Base-by-base conservation (phyloP, 2,113 vertebrate genomes). In the Burhinus oedicnemus region DNA sequence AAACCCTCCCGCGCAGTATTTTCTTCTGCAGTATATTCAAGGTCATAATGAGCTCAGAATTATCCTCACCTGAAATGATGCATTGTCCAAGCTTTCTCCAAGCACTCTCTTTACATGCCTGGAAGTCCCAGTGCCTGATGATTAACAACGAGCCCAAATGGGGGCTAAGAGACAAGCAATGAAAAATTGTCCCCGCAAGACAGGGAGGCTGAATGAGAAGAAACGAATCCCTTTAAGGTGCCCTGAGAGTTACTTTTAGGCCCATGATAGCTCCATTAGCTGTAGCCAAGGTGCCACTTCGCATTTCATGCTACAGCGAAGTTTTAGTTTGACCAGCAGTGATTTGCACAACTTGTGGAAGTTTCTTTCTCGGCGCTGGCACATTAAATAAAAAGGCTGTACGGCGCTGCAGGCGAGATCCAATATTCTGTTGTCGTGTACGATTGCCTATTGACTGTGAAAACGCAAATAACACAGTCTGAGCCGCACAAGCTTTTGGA, bases 281-380 rank as follows among this genome's bases (percentile, higher is more conserved):
- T 57, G 81, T 10, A 77, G 42, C 91, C 11, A 8, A 66, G 71
- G 89, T 95, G 93, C 90, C 96, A 94, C 97, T 95, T 97, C 3
- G 0, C 91, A 81, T 96, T 97, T 97, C 96, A 96, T 87, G 97
- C 96, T 95, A 89, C 93, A 94, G 84, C 2, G 79, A 94, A 91
- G 89, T 71, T 95, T 64, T 69, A 36, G 12, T 95, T 81, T 91
- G 94, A 83, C 89, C 87, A 49, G 81, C 89, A 79, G 85, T 51
- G 93, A 96, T 95, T 83, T 71, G 91, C 85, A 86, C 91, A 94
- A 96, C 89, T 96, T 93, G 95, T 62, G 85, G 91, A 97, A 97
- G 87, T 93, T 95, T 95, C 91, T 91, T 95, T 69, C 94, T 89
- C 84, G 11, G 81, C 4, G 82, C 89, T 87, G 91, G 84, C 94